phyloP scores from a whole-genome alignment of 2,113 vertebrate genomes.

The Sinocyclocheilus maitianheensis region DNA sequence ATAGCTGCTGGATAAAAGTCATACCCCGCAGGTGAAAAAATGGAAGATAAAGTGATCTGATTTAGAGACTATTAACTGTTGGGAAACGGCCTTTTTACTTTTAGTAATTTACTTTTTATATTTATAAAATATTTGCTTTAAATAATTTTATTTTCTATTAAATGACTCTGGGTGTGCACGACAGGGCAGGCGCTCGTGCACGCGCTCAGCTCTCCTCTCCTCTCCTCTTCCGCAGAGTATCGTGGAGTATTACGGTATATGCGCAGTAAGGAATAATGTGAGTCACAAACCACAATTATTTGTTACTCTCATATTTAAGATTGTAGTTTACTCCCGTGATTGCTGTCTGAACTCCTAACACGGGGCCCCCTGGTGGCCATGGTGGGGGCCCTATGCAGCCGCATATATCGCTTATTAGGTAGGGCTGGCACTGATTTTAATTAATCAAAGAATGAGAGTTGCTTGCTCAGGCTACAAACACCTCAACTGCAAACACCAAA shows the following conservation, averaged over 20 bases:
- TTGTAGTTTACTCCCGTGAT: not conserved
- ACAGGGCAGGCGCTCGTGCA: not conserved
- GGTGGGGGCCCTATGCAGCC: too few relatives aligned
- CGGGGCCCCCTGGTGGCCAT: too few relatives aligned
- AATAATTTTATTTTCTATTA: not conserved
- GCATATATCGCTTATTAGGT: too few relatives aligned
- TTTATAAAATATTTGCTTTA: not conserved
- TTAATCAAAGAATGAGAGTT: not conserved
- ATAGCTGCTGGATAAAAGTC: not conserved
- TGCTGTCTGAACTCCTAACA: too few relatives aligned
- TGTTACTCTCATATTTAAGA: not conserved
- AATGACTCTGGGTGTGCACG: not conserved
- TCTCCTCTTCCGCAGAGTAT: constrained; percentile 7
- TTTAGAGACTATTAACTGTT: not conserved
- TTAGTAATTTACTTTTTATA: not conserved
- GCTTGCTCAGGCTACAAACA: not conserved
- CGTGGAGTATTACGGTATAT: not conserved
- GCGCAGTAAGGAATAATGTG: not conserved
- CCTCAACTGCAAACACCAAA: not conserved
- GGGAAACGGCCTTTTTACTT: not conserved
- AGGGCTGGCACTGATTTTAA: not conserved
- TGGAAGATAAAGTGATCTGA: not conserved
- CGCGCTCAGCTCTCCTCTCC: not conserved
- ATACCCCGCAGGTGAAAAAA: not conserved
- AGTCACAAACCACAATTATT: not conserved